Percentiles rank a stretch among this genome's conserved stretches.
Conservation (phyloP, 2,888 invertebrate genomes). For the Caenorhabditis wallacei region DNA sequence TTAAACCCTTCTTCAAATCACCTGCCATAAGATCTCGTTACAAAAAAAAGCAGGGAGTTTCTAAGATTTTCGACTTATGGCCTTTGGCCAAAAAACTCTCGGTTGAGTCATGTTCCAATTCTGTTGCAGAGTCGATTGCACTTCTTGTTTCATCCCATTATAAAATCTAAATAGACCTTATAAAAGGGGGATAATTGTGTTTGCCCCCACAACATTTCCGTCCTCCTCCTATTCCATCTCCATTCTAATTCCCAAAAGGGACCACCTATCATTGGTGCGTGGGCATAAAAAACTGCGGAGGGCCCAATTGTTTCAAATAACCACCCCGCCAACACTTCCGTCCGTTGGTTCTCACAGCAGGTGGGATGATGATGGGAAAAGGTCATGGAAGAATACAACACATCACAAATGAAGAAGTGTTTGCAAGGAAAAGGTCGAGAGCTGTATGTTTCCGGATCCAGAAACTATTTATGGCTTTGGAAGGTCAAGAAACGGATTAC, state of each 20-base stretch:
- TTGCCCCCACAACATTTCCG: conserved; percentile 3
- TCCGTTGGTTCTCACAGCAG: conserved; percentile 13
- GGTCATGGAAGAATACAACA: conserved; percentile 1
- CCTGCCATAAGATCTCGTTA: neutral
- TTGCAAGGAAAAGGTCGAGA: neutral
- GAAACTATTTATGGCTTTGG: neutral
- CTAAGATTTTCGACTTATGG: neutral
- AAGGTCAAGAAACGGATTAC: neutral
- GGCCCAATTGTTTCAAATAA: conserved; percentile 25
- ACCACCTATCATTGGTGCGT: conserved; percentile 15
- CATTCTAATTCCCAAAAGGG: conserved; percentile 24
- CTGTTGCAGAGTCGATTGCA: no score
- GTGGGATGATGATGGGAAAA: conserved; percentile 17
- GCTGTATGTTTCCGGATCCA: conserved; percentile 13
- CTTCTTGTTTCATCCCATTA: neutral
- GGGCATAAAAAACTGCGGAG: neutral
- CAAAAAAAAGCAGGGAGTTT: neutral
- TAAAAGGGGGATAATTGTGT: neutral
- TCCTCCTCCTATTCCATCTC: conserved; percentile 8
- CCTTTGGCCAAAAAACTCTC: neutral
- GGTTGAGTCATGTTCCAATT: neutral
- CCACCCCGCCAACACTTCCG: conserved; percentile 9
- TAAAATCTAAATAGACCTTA: neutral
- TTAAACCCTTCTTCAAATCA: neutral
- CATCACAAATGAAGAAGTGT: conserved; percentile 15